Evolutionary conservation across 2,797 vertebrate species (phyloP).

Genomic region (Pelobates cultripes): DNA sequence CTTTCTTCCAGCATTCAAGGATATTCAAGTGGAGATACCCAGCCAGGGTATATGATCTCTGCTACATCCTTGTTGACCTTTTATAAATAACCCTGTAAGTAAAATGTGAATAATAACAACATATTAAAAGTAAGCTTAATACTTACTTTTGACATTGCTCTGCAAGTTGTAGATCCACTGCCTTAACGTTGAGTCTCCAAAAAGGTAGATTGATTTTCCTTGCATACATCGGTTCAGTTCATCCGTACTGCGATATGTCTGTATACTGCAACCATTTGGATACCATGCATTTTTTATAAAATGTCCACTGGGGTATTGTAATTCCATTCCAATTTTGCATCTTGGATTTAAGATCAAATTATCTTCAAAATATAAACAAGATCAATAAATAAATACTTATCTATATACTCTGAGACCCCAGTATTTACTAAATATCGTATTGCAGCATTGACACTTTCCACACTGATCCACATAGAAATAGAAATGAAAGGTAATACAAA

Average conservation of each 20-base stretch:
- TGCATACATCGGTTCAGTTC: slow-evolving; percentile 44
- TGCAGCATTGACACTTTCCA: no score
- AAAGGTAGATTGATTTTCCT: slow-evolving; percentile 51
- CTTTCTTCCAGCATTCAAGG: no score
- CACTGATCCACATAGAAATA: no score
- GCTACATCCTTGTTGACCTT: no score
- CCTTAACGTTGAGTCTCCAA: slow-evolving; percentile 47
- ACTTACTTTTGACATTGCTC: not conserved
- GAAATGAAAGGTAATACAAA: no score
- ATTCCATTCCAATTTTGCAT: slow-evolving; percentile 38
- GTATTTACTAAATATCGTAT: no score
- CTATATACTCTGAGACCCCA: no score
- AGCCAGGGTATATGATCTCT: no score
- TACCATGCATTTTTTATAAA: slow-evolving; percentile 32
- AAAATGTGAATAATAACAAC: no score
- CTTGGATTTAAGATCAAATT: slow-evolving; percentile 3
- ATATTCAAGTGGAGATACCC: no score
- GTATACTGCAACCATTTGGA: slow-evolving; percentile 19
- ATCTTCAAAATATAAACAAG: not conserved
- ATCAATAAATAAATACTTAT: not conserved
- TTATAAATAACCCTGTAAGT: no score
- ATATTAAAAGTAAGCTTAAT: not conserved
- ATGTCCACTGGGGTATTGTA: slow-evolving; percentile 37
- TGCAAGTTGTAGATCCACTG: not conserved
- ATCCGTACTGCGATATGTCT: not conserved